Conservation (phyloP, 1,140 invertebrate species). For the Drosophila pandora region DNA sequence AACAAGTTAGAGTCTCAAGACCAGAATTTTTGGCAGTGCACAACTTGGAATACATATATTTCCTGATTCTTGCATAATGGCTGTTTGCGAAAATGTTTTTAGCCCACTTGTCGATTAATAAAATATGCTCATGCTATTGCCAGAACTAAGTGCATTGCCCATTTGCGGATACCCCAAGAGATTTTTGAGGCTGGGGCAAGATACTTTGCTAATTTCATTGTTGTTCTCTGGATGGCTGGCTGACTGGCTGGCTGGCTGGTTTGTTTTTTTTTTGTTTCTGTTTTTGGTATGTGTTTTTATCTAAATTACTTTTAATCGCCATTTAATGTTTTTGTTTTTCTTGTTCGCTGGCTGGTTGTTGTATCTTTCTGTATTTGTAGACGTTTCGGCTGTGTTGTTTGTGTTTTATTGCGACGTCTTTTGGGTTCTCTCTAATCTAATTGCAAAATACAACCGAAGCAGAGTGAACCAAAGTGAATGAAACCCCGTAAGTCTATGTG, state of each 20-base stretch:
- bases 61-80: constrained; percentile 4
- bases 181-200: constrained; percentile 19
- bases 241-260: not conserved
- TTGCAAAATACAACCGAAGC: constrained; percentile 64
- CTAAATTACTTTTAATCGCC: constrained; percentile 82
- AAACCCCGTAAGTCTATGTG: constrained; percentile 3
- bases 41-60: not conserved
- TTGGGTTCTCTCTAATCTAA: constrained; percentile 76
- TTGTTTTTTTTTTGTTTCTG: constrained; percentile 15
- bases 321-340: constrained; percentile 82
- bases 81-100: not conserved
- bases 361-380: not conserved
- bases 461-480: constrained; percentile 25
- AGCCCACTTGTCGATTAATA: constrained; percentile 5
- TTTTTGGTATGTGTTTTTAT: constrained; percentile 65
- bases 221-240: constrained; percentile 7
- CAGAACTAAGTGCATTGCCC: constrained; percentile 30
- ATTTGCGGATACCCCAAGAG: constrained; percentile 23
- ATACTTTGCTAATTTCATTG: constrained; percentile 40
- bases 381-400: constrained; percentile 34
- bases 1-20: too few relatives aligned
- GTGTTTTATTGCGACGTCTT: constrained; percentile 74
- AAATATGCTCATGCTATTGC: constrained; percentile 12
- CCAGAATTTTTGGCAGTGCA: not conserved
- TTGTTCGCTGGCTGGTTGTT: constrained; percentile 31